Evolutionary conservation across 2,888 invertebrate species (phyloP), one percentile per base, ranked within the genome.

Genomic region (Perizoma flavofasciatum): DNA sequence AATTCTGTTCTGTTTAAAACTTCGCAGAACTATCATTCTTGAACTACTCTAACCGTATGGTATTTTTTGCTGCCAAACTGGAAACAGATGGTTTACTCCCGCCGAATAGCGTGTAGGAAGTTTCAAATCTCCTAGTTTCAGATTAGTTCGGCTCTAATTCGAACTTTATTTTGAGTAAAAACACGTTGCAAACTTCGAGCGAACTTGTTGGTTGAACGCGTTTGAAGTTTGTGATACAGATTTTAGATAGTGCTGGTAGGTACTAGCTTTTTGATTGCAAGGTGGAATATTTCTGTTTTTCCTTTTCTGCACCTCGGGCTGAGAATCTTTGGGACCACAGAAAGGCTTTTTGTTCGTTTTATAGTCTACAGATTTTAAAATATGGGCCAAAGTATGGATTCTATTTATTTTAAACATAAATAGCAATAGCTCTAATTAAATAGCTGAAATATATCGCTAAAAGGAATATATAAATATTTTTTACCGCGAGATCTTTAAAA

Each of bases 111-210:
- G 52, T 63, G 64, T 69, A 51, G 49, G 37, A 78, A 78, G 74
- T 78, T 74, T 40, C 49, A 55, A 65, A 66, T 67, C 64, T 66
- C 61, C 59, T 70, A 78, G 72, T 76, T 78, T 59, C 63, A 69
- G 74, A 79, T 79, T 77, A 79, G 76, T 79, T 79, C 49, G 47
- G 57, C 54, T 56, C 64, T 66, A 70, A 74, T 70, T 62, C 69
- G 57, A 72, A 67, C 73, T 70, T 70, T 65, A 64, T 66, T 63
- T 66, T 44, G 50, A 70, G 74, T 69, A 77, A 78, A 78, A 78
- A 78, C 74, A 71, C 62, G 70, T 60, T 71, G 69, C 74, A 66
- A 68, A 69, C 37, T 70, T 60, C 55, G 57, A 33, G 53, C 33
- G 58, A 60, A 70, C 52, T 65, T 58, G 60, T 7, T 4, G 37